phyloP scores from a whole-genome alignment of 2,888 invertebrate species.

The Tanytarsus gracilentus region DNA sequence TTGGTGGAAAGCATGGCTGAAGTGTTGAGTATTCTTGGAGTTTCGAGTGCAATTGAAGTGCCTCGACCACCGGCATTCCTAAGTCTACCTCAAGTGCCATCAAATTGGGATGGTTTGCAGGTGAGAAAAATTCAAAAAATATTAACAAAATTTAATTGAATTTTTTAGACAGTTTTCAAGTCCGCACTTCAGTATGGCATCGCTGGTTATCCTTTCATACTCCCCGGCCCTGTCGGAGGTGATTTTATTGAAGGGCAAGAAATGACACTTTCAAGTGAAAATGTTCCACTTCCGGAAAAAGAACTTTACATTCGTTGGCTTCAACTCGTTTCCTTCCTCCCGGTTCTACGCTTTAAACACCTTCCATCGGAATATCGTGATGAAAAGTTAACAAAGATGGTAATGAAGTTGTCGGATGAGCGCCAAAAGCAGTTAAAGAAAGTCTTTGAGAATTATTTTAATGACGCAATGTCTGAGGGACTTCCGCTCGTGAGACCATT shows the following conservation, averaged over 20 bases:
- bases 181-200: constrained; percentile 80
- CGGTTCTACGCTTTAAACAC: constrained; percentile 84
- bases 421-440: constrained; percentile 69
- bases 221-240: constrained; percentile 91
- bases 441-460: constrained; percentile 63
- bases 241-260: constrained; percentile 56
- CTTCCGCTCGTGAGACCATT: constrained; percentile 77
- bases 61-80: constrained; percentile 81
- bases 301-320: constrained; percentile 87
- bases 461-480: constrained; percentile 71
- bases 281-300: constrained; percentile 58
- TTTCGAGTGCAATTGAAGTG: constrained; percentile 70
- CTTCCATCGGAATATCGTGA: constrained; percentile 82
- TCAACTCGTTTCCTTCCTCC: constrained; percentile 81
- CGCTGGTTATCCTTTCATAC: constrained; percentile 84
- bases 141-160: too few relatives aligned
- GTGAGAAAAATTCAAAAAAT: too few relatives aligned
- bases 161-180: constrained; percentile 73
- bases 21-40: constrained; percentile 62
- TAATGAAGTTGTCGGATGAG: constrained; percentile 62
- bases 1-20: constrained; percentile 58
- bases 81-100: constrained; percentile 73
- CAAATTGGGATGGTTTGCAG: constrained; percentile 81
- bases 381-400: constrained; percentile 64
- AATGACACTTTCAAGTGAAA: constrained; percentile 43